Conservation (phyloP, 2,113 vertebrate species). For the Trogon melanurus region DNA sequence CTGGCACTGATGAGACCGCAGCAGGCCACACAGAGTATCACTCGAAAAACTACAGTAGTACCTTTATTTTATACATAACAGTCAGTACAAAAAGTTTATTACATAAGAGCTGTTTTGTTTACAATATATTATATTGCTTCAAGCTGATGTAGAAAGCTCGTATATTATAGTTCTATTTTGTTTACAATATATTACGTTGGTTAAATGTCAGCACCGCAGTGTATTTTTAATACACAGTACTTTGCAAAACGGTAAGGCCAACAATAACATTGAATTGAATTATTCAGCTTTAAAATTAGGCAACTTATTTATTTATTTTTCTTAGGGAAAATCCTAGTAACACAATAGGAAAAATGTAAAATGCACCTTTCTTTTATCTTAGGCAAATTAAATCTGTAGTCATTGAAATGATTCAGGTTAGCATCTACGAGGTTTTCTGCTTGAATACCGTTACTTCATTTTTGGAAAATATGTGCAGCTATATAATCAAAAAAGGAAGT, state of each 20-base stretch:
- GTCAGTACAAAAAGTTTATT: constrained; percentile 79
- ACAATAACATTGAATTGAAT: not conserved
- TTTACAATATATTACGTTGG: constrained; percentile 76
- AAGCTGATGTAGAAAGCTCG: constrained; percentile 74
- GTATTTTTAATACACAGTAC: constrained; percentile 56
- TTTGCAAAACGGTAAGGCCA: constrained; percentile 30
- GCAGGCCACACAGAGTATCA: not conserved
- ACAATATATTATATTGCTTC: constrained; percentile 83
- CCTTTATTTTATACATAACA: constrained; percentile 79
- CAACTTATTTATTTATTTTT: not conserved
- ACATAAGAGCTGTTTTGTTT: constrained; percentile 75
- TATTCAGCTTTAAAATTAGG: constrained; percentile 14
- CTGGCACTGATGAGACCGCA: fast-evolving
- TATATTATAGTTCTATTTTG: constrained; percentile 70
- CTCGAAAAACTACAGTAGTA: constrained; percentile 71
- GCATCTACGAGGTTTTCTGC: not conserved
- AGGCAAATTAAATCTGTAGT: not conserved
- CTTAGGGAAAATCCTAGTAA: not conserved
- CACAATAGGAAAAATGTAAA: constrained; percentile 5
- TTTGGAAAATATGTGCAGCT: constrained; percentile 57
- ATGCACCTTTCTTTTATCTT: not conserved
- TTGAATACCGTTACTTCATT: not conserved
- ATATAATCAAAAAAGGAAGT: constrained; percentile 43
- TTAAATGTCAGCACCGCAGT: constrained; percentile 62
- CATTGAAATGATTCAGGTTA: not conserved